Percentiles rank a stretch among this genome's conserved stretches.
Evolutionary conservation across 2,797 vertebrate genomes (phyloP).

Genomic region (Crypturellus tataupa): DNA sequence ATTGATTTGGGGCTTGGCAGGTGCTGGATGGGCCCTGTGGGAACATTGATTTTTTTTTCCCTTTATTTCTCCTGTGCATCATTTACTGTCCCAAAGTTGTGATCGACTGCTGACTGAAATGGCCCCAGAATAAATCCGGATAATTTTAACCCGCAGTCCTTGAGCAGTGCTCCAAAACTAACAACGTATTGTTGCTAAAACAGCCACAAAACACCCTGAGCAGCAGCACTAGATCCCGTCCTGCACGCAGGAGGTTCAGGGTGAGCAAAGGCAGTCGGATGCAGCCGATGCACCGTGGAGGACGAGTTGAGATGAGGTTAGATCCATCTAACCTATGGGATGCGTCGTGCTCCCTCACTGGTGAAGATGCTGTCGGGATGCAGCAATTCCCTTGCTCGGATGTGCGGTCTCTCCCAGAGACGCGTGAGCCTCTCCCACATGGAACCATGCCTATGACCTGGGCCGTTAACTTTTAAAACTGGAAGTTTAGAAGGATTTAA

Average conservation of each 20-base stretch:
- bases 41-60: slow-evolving; percentile 47
- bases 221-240: accelerated
- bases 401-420: not conserved
- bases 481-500: slow-evolving; percentile 53
- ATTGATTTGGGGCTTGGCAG: slow-evolving; percentile 33
- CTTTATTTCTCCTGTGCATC: not conserved
- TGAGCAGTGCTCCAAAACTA: not conserved
- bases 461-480: slow-evolving; percentile 62
- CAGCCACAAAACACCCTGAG: accelerated
- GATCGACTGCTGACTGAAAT: not conserved
- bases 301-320: not conserved
- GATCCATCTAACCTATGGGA: accelerated
- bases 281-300: not conserved
- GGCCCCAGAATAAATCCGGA: not conserved
- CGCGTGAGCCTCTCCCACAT: not conserved
- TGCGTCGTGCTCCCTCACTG: accelerated
- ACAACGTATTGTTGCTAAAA: not conserved
- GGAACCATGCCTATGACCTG: slow-evolving; percentile 1
- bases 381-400: accelerated
- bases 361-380: accelerated
- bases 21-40: slow-evolving; percentile 15
- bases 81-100: slow-evolving; percentile 17
- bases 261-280: not conserved
- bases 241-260: too few relatives aligned
- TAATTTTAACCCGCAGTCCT: not conserved